Base-by-base conservation (phyloP, 1,140 invertebrate species). In the Prorops nasuta region DNA sequence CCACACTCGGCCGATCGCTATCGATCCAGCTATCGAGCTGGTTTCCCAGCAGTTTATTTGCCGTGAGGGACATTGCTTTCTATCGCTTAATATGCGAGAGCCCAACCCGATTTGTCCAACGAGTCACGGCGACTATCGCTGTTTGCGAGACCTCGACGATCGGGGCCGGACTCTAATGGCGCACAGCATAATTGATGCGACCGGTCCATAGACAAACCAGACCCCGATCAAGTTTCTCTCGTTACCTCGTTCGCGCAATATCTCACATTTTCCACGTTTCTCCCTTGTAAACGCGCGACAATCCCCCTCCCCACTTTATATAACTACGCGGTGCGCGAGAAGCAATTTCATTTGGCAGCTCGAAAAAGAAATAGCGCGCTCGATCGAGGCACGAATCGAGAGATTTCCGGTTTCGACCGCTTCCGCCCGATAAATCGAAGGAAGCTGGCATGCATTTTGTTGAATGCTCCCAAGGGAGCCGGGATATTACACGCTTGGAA, bases 81-180 rank as follows among this genome's bases (percentile, higher is more conserved):
- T 60, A 66, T 17, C 62, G 59, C 60, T 66, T 60, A 63, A 66
- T 63, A 60, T 54, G 60, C 57, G 43, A 52, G 43, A 19, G 8
- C 21, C 14, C 31, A 20, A 16, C 37, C 21, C 42, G 56, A 49
- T 50, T 50, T 38, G 40, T 51, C 56, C 49, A 48, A 44, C 42
- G 22, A 15, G 21, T 36, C 24, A 18, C 22, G 38, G 37, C n/a
- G n/a, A n/a, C n/a, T n/a, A n/a, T n/a, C n/a, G n/a, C 46, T 41
- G 51, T 36, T 55, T 24, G 35, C 44, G 36, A 32, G 40, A 54
- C 19, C 41, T 22, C 39, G 28, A 38, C 49, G 44, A 41, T 56
- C 44, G 22, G 44, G 3, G 20, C 46, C 39, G 17, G 16, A 24
- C 32, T 53, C 31, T 44, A 49, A 57, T 46, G 49, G 52, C 19